phyloP scores from a whole-genome alignment of 2,113 vertebrate genomes.

The Brachirus orientalis region DNA sequence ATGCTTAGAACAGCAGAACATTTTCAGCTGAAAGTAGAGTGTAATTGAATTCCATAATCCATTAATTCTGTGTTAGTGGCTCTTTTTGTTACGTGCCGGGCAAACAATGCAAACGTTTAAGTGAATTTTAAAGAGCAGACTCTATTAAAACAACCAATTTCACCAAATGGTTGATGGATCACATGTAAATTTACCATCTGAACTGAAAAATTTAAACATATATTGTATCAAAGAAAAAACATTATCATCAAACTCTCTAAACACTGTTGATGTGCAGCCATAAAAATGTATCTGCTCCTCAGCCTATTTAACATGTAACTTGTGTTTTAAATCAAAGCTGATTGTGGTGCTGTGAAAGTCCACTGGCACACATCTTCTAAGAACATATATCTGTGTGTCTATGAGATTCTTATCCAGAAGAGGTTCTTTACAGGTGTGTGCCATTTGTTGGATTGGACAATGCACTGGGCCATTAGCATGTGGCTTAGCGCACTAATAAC shows the following conservation, averaged over 20 bases:
- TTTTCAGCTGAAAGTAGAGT: slow-evolving; percentile 69
- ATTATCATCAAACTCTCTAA: no score
- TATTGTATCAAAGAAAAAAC: no score
- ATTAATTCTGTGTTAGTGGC: slow-evolving; percentile 67
- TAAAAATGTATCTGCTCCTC: neutral
- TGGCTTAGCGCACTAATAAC: slow-evolving; percentile 37
- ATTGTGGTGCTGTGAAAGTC: neutral
- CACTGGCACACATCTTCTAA: neutral
- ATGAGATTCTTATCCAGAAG: neutral
- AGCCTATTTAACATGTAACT: neutral
- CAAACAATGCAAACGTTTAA: slow-evolving; percentile 24
- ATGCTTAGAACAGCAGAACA: slow-evolving; percentile 70
- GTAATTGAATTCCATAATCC: slow-evolving; percentile 72
- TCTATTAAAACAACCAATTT: slow-evolving; percentile 23
- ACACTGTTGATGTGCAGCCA: neutral
- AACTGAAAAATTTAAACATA: no score
- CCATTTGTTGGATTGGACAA: slow-evolving; percentile 15
- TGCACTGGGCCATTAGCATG: slow-evolving; percentile 7
- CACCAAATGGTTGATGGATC: slow-evolving; percentile 3
- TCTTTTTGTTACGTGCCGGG: slow-evolving; percentile 50
- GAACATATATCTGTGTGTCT: neutral
- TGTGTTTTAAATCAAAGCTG: neutral
- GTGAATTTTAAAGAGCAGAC: neutral
- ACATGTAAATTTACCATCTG: no score
- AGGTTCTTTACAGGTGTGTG: slow-evolving; percentile 16